Base-by-base conservation (phyloP, 1,140 invertebrate genomes). In the Hermetia illucens region DNA sequence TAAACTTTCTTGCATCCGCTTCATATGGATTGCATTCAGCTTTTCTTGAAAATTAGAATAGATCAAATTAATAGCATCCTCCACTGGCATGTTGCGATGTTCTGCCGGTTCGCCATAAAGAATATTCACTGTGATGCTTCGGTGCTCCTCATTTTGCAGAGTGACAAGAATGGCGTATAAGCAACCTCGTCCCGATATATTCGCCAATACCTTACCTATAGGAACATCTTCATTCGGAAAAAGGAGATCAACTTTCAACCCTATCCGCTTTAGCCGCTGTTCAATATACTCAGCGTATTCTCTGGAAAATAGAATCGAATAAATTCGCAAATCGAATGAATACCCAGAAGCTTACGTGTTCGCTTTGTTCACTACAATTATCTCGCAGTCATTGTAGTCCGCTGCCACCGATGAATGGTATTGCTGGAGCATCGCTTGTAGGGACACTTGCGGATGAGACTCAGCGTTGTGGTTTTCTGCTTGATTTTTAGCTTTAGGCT, bases 11-110 rank as follows among this genome's bases (percentile, higher is more conserved):
- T n/a, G n/a, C n/a, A n/a, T n/a, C n/a, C n/a, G n/a, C n/a, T n/a
- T n/a, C n/a, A n/a, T n/a, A n/a, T n/a, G n/a, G n/a, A n/a, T 13
- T 27, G 24, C 13, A 8, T 13, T 27, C 51, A 85, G 76, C 55
- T 87, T 85, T 36, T 73, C 72, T 36, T 77, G 74, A 62, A 86
- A 92, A 59, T 87, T 88, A 15, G 78, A 70, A 16, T 70, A 69
- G 21, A 94, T 69, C 27, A 93, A 65, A 40, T 70, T 70, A 38
- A 93, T 68, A 2, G 89, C 86, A 62, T 92, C 86, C 36, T 92
- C 85, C n/a, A 91, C 50, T 0, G 87, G 88, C 85, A 94, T 93
- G 62, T 95, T 92, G 44, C 89, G 74, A 54, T 94, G 89, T 56
- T 93, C 90, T 82, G 63, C 44, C 44, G 87, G 84, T 48, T 82